Evolutionary conservation across 2,113 vertebrate species (phyloP).

Genomic region (Tyrannus savana): DNA sequence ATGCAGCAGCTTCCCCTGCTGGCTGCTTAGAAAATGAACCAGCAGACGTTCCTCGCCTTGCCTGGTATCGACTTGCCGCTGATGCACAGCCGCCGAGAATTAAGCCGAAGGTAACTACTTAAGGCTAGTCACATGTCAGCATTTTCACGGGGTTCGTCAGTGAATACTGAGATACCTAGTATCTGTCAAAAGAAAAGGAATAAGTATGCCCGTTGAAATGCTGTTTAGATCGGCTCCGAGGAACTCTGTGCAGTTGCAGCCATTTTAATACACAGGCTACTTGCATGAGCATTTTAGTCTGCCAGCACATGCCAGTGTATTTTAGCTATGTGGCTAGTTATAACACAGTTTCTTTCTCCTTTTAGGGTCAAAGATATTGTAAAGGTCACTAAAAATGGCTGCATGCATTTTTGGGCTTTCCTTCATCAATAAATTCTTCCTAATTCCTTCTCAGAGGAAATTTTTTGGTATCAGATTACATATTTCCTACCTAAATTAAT

Average conservation of each 20-base stretch:
- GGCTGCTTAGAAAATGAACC: background rate
- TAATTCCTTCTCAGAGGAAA: background rate
- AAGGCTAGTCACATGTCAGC: background rate
- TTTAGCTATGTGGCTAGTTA: background rate
- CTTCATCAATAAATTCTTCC: background rate
- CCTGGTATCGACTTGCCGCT: fast-evolving
- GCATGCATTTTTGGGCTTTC: background rate
- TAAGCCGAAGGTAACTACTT: background rate
- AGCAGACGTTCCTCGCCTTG: fast-evolving
- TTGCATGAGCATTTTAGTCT: background rate
- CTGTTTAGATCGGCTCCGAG: background rate
- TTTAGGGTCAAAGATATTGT: background rate
- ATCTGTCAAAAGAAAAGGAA: background rate
- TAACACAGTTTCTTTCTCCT: background rate
- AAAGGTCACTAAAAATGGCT: background rate
- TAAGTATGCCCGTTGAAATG: background rate
- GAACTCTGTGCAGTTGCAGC: background rate
- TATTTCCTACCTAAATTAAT: background rate
- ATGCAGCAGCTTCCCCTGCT: slow-evolving; percentile 59
- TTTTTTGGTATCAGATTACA: background rate
- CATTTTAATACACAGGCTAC: background rate
- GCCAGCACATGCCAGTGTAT: background rate
- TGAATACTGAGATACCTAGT: background rate
- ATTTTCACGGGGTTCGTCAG: background rate
- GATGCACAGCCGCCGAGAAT: background rate